Conservation (phyloP, 2,888 invertebrate genomes). For the Cataglyphis cursor region DNA sequence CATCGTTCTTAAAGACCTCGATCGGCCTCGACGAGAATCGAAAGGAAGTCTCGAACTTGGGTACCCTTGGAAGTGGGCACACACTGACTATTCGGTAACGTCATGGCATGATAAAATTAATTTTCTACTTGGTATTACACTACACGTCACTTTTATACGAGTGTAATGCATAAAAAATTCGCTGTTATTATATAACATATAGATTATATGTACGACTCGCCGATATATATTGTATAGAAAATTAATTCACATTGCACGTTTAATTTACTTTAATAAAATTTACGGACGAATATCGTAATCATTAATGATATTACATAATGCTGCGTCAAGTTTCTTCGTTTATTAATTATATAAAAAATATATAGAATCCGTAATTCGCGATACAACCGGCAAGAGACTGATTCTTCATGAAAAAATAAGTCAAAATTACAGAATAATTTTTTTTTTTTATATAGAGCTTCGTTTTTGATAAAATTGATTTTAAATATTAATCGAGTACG, state of each 20-base stretch:
- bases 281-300: not conserved
- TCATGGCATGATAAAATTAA: constrained; percentile 18
- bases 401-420: too few species aligned
- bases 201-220: not conserved
- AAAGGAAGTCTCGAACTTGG: constrained; percentile 20
- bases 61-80: not conserved
- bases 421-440: too few species aligned
- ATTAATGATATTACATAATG: not conserved
- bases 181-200: not conserved
- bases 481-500: too few species aligned
- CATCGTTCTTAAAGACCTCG: constrained; percentile 44
- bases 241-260: not conserved
- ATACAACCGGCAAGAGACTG: too few species aligned
- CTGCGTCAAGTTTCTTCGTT: not conserved
- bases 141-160: not conserved
- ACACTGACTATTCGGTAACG: not conserved
- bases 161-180: constrained; percentile 9
- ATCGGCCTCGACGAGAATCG: constrained; percentile 14
- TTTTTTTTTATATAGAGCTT: too few species aligned
- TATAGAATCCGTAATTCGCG: too few species aligned
- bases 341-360: not conserved
- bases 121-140: not conserved
- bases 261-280: not conserved
- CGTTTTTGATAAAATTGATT: too few species aligned
- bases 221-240: not conserved